A percentile compares a stretch with the other conserved stretches of the same genome.
phyloP scores from a whole-genome alignment of 1,140 invertebrate genomes.

The Cepaea nemoralis region DNA sequence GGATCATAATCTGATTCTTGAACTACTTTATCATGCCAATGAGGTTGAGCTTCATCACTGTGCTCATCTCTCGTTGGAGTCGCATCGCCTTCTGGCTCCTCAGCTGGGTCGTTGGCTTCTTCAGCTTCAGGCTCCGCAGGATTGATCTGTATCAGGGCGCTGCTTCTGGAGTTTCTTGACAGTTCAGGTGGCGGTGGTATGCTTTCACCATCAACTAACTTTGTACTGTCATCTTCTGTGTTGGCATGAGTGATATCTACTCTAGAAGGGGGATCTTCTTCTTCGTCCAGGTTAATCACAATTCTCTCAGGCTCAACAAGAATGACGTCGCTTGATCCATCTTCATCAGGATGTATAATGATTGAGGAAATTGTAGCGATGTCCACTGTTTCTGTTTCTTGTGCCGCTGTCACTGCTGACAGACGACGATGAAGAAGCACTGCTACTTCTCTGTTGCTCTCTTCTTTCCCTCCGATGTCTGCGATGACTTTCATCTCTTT shows the following conservation, averaged over 20 bases:
- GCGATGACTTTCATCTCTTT: not conserved
- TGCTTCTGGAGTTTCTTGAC: conserved; percentile 7
- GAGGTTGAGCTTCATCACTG: not conserved
- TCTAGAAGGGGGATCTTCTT: conserved; percentile 39
- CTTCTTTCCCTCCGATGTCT: conserved; percentile 24
- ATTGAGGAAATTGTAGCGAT: conserved; percentile 4
- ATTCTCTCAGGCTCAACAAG: conserved; percentile 39
- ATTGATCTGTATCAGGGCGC: conserved; percentile 38
- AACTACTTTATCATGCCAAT: not conserved
- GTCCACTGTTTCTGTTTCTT: not conserved
- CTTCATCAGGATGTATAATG: conserved; percentile 29
- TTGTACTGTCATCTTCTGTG: conserved; percentile 35
- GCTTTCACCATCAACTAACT: conserved; percentile 33
- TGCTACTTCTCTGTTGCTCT: conserved; percentile 4
- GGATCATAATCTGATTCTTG: conserved; percentile 38
- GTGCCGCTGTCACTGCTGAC: conserved; percentile 20
- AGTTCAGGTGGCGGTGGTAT: conserved; percentile 35
- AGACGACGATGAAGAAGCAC: conserved; percentile 24
- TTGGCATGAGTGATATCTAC: conserved; percentile 40
- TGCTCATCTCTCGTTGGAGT: conserved; percentile 39
- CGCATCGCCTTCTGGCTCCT: conserved; percentile 36
- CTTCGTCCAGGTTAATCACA: conserved; percentile 40
- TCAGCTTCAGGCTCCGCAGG: conserved; percentile 18
- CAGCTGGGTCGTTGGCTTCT: not conserved
- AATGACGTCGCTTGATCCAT: conserved; percentile 37